phyloP scores from a whole-genome alignment of 1,140 invertebrate species.

The Chymomyza costata region DNA sequence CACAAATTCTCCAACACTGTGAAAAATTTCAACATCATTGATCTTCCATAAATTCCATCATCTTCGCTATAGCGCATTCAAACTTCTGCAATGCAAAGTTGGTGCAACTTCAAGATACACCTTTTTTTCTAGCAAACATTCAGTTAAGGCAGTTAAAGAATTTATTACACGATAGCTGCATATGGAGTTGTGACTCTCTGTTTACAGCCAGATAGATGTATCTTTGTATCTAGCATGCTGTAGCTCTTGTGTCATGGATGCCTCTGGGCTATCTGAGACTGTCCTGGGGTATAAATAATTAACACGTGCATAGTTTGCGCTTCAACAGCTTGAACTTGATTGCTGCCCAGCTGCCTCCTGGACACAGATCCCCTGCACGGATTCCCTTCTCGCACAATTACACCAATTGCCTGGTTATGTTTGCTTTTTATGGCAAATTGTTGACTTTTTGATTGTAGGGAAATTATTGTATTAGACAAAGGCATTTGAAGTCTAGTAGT shows the following conservation, averaged over 20 bases:
- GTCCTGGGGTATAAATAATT: slow-evolving; percentile 53
- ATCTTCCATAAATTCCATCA: too few relatives aligned
- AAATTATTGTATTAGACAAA: too few relatives aligned
- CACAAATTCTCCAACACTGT: too few relatives aligned
- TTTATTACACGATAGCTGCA: slow-evolving; percentile 40
- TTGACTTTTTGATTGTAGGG: slow-evolving; percentile 40
- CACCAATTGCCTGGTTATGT: slow-evolving; percentile 5
- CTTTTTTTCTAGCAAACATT: neutral
- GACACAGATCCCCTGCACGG: too few relatives aligned
- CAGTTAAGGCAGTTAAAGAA: slow-evolving; percentile 18
- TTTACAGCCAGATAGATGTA: too few relatives aligned
- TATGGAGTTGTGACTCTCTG: slow-evolving; percentile 11
- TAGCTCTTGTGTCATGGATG: neutral
- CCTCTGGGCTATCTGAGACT: neutral
- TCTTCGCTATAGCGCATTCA: too few relatives aligned
- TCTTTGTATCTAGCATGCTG: slow-evolving; percentile 17
- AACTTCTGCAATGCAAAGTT: too few relatives aligned
- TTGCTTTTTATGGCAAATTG: slow-evolving; percentile 30
- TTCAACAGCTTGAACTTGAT: slow-evolving; percentile 16
- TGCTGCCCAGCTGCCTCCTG: too few relatives aligned
- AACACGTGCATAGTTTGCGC: slow-evolving; percentile 54
- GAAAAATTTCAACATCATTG: too few relatives aligned
- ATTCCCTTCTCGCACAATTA: too few relatives aligned
- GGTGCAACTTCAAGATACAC: too few relatives aligned
- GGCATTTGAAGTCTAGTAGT: too few relatives aligned